These are phyloP conservation scores for Amphipoea lucens DNA, from an alignment of 2,888 invertebrate genomes.

Conservation along the genomic window DNA sequence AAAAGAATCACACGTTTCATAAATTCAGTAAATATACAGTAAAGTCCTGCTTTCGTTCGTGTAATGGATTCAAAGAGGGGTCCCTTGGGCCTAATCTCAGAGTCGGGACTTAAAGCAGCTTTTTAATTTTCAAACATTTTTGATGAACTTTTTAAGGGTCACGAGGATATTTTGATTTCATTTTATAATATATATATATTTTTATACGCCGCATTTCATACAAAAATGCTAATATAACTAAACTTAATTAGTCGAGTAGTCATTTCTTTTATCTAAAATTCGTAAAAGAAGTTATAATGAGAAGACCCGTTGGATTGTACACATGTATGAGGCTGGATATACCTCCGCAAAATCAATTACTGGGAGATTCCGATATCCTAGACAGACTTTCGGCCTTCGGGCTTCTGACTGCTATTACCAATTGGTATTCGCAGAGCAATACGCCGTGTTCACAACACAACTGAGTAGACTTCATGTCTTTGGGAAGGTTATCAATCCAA, in stretches of 20 bases:
- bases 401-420: slow-evolving; percentile 28
- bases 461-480: background rate
- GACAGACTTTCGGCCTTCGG: slow-evolving; percentile 42
- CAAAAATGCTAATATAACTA: background rate
- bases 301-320: background rate
- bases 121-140: slow-evolving; percentile 60
- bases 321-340: background rate
- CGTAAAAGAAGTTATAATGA: background rate
- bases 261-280: background rate
- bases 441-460: slow-evolving; percentile 21
- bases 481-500: background rate
- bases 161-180: slow-evolving; percentile 18
- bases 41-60: slow-evolving; percentile 37
- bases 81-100: slow-evolving; percentile 64
- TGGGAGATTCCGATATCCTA: slow-evolving; percentile 42
- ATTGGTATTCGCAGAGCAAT: slow-evolving; percentile 32
- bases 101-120: slow-evolving; percentile 64
- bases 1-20: slow-evolving; percentile 61
- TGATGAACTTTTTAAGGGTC: slow-evolving; percentile 34
- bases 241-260: background rate
- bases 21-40: slow-evolving; percentile 65
- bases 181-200: background rate
- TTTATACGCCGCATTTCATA: background rate
- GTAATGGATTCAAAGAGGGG: slow-evolving; percentile 63
- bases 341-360: slow-evolving; percentile 42